Conservation (phyloP, 2,888 invertebrate genomes). For the Onchidella celtica region DNA sequence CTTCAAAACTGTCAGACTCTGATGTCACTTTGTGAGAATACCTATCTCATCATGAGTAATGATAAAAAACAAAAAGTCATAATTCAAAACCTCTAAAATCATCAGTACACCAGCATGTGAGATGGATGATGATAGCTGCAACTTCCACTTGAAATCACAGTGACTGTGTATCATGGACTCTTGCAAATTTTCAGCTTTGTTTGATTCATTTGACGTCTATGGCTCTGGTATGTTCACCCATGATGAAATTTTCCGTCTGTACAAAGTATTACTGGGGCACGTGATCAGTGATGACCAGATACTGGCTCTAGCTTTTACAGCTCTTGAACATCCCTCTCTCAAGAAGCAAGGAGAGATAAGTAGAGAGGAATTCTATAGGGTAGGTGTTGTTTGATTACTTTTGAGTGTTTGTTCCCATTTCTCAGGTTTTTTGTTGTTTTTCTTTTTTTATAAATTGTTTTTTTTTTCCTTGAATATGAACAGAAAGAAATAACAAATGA, state of each 20-base stretch:
- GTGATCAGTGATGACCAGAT: conserved; percentile 69
- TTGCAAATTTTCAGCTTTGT: conserved; percentile 63
- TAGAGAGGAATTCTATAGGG: conserved; percentile 63
- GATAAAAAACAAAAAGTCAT: too few relatives aligned
- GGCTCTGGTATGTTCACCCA: conserved; percentile 63
- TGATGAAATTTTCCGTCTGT: conserved; percentile 67
- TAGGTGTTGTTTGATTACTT: conserved; percentile 37
- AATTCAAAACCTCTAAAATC: too few relatives aligned
- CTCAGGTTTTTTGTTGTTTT: not conserved
- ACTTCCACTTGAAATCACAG: too few relatives aligned
- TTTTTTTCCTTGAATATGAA: too few relatives aligned
- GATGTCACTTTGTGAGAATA: too few relatives aligned
- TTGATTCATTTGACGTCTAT: conserved; percentile 67
- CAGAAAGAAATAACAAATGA: too few relatives aligned
- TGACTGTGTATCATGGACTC: not conserved
- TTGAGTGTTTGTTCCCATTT: not conserved
- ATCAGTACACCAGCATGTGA: too few relatives aligned
- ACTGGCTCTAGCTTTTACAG: conserved; percentile 63
- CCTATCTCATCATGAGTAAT: too few relatives aligned
- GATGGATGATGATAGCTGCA: too few relatives aligned
- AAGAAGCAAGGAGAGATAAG: conserved; percentile 64
- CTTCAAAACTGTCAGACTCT: too few relatives aligned
- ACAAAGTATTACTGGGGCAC: conserved; percentile 62
- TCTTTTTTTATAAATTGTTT: not conserved
- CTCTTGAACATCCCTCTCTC: conserved; percentile 62